Percentiles rank a stretch among this genome's conserved stretches.
These are phyloP conservation scores for Balaeniceps rex DNA, from an alignment of 2,113 vertebrate genomes.

Conservation along the genomic window DNA sequence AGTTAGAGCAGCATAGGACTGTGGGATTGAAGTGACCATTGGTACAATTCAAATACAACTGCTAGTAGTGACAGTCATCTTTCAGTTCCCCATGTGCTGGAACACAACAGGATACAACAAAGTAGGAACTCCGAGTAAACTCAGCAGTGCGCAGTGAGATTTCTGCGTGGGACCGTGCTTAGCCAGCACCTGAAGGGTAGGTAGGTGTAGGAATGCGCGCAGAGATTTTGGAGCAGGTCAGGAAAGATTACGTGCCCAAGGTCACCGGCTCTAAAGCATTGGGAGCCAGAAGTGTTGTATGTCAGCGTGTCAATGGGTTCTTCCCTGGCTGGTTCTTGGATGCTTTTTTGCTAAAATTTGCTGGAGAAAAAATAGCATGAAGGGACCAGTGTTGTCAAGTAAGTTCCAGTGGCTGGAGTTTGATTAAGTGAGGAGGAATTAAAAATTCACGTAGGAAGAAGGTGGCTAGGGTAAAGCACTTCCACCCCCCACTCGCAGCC, in stretches of 20 bases:
- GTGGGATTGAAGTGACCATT: neutral
- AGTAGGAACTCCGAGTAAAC: neutral
- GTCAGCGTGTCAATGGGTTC: rapidly evolving
- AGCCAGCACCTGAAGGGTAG: neutral
- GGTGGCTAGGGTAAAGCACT: neutral
- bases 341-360: neutral
- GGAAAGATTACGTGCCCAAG: neutral
- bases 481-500: neutral
- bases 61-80: neutral
- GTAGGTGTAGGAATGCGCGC: neutral
- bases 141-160: rapidly evolving
- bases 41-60: rapidly evolving
- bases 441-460: neutral
- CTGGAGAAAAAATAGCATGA: neutral
- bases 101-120: no score
- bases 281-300: neutral
- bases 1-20: neutral
- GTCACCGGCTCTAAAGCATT: neutral
- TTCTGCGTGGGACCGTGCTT: rapidly evolving
- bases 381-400: neutral
- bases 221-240: neutral
- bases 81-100: neutral
- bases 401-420: neutral
- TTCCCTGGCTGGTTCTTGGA: neutral
- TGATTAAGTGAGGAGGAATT: neutral